Base-by-base conservation (phyloP, 2,888 invertebrate species). In the Phragmatobia fuliginosa region DNA sequence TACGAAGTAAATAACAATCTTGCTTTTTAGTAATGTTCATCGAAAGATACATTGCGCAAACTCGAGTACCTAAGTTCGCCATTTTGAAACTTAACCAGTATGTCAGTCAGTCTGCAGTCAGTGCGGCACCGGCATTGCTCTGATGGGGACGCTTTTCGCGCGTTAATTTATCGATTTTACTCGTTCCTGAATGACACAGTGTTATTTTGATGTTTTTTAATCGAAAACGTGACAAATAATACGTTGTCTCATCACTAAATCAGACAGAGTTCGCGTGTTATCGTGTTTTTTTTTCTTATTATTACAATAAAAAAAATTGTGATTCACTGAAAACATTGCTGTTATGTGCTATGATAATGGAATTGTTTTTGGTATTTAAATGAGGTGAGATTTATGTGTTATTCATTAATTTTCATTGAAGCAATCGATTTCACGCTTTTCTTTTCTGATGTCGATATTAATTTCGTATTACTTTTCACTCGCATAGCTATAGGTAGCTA, bases 161-260 rank as follows among this genome's bases (percentile, higher is more conserved):
- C 81, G 79, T 68, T 72, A 77, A 77, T 72, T 71, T 89, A 92
- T 92, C 86, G 91, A 92, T 91, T 86, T 83, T 72, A 75, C 76
- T 78, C 80, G 84, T 72, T 74, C 67, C 72, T 74, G 72, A 70
- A 74, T 75, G 70, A 79, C 79, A 82, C 69, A 80, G 87, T 91
- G 90, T 91, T 91, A 90, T 90, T 91, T 88, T 89, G 83, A 85
- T 89, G 89, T 92, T 93, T 92, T 81, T 73, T 77, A 56, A 78
- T 70, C 75, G 78, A 90, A 91, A 92, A 89, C 90, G 87, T 88
- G 80, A 86, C 82, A 83, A 89, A 90, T 88, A 90, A 87, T 87
- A 81, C 87, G 74, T 67, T 75, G 75, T 83, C 77, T 72, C 75
- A 76, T 71, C 69, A 73, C 71, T 81, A 78, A 36, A 64, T 67